Conservation (phyloP, 92 coral and sea anemone species). For the Siderastrea radians region DNA sequence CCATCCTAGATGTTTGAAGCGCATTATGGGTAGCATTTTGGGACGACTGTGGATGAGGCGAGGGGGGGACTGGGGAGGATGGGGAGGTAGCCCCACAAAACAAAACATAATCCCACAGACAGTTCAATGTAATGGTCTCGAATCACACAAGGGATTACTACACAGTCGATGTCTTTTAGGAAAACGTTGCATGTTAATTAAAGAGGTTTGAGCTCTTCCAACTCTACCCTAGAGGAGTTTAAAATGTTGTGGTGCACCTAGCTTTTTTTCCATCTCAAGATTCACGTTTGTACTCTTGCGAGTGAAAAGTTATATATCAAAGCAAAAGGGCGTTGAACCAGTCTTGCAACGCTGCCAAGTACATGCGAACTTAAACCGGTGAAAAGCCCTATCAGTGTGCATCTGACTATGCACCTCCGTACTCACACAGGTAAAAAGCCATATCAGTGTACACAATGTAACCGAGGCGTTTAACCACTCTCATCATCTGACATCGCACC, state of each 20-base stretch:
- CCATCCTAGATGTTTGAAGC: slow-evolving; percentile 42
- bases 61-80: background rate
- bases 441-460: slow-evolving; percentile 38
- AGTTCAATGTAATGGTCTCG: too few species aligned
- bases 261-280: background rate
- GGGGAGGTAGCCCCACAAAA: background rate
- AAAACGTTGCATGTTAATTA: background rate
- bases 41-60: background rate
- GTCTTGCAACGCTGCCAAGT: background rate
- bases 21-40: background rate
- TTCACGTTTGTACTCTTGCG: background rate
- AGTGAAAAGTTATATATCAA: background rate
- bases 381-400: background rate
- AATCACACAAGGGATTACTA: too few species aligned
- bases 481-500: background rate
- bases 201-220: background rate
- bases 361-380: background rate
- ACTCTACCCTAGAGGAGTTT: background rate
- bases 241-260: background rate
- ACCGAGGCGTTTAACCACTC: background rate
- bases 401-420: slow-evolving; percentile 45
- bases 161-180: background rate
- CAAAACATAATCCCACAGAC: background rate
- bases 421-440: slow-evolving; percentile 56
- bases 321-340: slow-evolving; percentile 1